Conservation (phyloP, 2,113 vertebrate species). For the Mesitornis unicolor region DNA sequence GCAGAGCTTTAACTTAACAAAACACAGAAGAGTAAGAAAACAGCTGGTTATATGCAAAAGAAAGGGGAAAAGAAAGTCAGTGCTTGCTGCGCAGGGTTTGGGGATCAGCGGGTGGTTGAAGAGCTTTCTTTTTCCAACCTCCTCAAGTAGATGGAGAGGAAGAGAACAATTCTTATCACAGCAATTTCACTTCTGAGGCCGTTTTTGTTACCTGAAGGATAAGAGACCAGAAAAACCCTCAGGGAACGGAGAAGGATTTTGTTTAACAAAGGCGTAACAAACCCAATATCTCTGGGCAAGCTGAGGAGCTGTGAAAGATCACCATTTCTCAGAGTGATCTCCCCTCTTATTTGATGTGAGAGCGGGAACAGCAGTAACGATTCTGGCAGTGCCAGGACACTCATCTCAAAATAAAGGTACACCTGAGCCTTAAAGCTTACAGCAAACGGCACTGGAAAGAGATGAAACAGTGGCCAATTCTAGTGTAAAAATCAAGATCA, state of each 20-base stretch:
- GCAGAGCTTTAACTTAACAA: conserved; percentile 1
- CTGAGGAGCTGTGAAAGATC: background rate
- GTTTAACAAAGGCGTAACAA: background rate
- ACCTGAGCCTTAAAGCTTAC: background rate
- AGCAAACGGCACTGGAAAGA: background rate
- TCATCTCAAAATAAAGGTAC: background rate
- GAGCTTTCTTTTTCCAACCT: background rate
- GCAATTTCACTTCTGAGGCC: background rate
- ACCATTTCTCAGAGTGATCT: background rate
- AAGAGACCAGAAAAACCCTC: background rate
- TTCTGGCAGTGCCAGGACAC: background rate
- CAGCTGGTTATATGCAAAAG: no score
- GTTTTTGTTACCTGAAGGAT: background rate
- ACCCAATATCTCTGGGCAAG: background rate
- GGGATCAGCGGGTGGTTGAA: background rate
- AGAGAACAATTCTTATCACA: background rate
- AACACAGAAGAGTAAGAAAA: no score
- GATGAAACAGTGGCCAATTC: background rate
- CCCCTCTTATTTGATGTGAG: background rate
- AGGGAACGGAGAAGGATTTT: background rate
- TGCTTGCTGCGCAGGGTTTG: no score
- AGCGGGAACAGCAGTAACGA: background rate
- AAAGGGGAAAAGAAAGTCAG: no score
- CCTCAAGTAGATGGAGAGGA: background rate
- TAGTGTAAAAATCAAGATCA: background rate